These are phyloP conservation scores for Sebastiscus tertius DNA, from an alignment of 2,797 vertebrate species.

Conservation along the genomic window DNA sequence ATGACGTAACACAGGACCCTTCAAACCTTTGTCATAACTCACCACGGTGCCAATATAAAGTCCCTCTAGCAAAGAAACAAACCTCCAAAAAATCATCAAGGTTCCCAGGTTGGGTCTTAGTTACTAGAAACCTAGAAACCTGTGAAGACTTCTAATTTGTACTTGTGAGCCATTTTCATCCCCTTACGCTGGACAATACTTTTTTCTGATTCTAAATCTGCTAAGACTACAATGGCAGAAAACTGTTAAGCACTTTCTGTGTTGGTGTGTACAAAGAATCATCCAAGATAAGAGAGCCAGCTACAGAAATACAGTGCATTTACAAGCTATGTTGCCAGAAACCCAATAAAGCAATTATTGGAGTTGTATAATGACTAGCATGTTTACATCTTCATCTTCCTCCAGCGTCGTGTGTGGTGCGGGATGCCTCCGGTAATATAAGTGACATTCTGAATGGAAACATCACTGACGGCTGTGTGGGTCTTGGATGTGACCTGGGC, in stretches of 20 bases:
- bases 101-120: not conserved
- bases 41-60: not conserved
- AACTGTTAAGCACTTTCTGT: not conserved
- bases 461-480: conserved; percentile 62
- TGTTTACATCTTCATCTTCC: not conserved
- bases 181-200: not conserved
- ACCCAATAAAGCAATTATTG: not conserved
- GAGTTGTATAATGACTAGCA: not conserved
- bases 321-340: not conserved
- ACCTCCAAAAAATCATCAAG: not conserved
- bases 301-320: not conserved
- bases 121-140: not conserved
- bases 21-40: not conserved
- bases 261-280: not conserved
- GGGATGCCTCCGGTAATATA: conserved; percentile 78
- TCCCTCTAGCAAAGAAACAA: not conserved
- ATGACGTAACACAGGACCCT: not conserved
- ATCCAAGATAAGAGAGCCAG: not conserved
- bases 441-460: conserved; percentile 72
- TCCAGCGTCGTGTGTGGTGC: conserved; percentile 75
- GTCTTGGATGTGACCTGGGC: conserved; percentile 72
- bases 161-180: not conserved
- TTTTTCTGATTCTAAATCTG: not conserved
- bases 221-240: not conserved
- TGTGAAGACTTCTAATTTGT: not conserved